Conservation (phyloP, 2,797 vertebrate genomes). For the Benthosema pterotum region DNA sequence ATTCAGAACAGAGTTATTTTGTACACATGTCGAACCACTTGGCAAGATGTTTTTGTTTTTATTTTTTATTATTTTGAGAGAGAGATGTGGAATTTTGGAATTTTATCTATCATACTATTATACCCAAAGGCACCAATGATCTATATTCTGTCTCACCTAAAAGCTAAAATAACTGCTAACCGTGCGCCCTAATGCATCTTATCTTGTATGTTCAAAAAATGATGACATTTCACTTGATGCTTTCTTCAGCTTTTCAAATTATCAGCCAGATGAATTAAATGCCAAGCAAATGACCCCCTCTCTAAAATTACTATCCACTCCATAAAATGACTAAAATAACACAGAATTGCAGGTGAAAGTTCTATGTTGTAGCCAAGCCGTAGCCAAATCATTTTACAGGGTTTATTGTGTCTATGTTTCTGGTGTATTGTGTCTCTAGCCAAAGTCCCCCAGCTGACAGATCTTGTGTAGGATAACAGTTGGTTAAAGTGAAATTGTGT, state of each 20-base stretch:
- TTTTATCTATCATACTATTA: not conserved
- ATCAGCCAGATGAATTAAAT: not conserved
- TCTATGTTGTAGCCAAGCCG: not conserved
- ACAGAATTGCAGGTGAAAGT: not conserved
- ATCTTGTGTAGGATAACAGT: too few relatives aligned
- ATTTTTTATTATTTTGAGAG: too few relatives aligned
- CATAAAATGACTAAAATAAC: too few relatives aligned
- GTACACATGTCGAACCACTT: not conserved
- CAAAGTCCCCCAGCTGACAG: constrained; percentile 23
- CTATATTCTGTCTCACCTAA: too few relatives aligned
- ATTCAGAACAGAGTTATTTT: constrained; percentile 4
- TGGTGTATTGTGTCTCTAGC: constrained; percentile 12
- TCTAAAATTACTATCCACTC: too few relatives aligned
- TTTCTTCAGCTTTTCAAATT: not conserved
- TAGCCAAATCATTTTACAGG: not conserved
- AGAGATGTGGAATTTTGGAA: not conserved
- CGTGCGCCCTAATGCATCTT: constrained; percentile 1
- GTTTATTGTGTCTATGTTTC: constrained; percentile 2
- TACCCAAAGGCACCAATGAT: not conserved
- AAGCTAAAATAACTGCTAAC: too few relatives aligned
- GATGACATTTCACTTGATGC: not conserved
- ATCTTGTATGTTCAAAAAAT: constrained; percentile 3
- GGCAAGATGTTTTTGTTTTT: not conserved
- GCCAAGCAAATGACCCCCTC: not conserved
- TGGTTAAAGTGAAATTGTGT: too few relatives aligned